These are phyloP conservation scores for Odontamblyopus rebecca DNA, from an alignment of 2,797 vertebrate species.

Conservation along the genomic window DNA sequence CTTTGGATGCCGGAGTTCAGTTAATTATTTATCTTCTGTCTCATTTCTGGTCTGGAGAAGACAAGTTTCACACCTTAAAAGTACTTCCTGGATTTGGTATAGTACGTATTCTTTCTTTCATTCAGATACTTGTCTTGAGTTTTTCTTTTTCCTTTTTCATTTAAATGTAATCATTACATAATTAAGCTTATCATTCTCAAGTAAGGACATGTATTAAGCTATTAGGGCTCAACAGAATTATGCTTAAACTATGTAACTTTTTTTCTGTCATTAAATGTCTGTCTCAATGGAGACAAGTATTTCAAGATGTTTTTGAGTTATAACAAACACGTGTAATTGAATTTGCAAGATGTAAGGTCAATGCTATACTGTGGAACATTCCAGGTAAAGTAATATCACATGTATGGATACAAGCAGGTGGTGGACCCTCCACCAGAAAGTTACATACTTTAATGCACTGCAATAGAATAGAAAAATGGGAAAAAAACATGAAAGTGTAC, in stretches of 20 bases:
- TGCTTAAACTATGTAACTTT: not conserved
- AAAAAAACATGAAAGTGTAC: not conserved
- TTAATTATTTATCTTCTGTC: constrained; percentile 62
- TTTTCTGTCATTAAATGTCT: too few relatives aligned
- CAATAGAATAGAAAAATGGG: not conserved
- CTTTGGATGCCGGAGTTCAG: constrained; percentile 45
- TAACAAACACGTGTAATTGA: too few relatives aligned
- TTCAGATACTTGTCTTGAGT: not conserved
- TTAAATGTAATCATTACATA: constrained; percentile 11
- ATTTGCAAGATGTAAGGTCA: too few relatives aligned
- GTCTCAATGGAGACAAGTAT: too few relatives aligned
- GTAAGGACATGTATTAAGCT: not conserved
- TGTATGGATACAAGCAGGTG: too few relatives aligned
- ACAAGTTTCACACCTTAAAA: constrained; percentile 53
- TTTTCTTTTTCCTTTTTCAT: constrained; percentile 6
- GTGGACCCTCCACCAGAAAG: too few relatives aligned
- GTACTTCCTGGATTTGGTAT: constrained; percentile 38
- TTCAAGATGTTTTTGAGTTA: too few relatives aligned
- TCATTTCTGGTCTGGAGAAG: constrained; percentile 37
- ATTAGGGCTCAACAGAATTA: not conserved
- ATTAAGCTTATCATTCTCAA: not conserved
- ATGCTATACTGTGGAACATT: too few relatives aligned
- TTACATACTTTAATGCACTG: not conserved
- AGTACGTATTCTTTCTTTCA: constrained; percentile 29
- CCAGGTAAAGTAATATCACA: too few relatives aligned